These are phyloP conservation scores for Nothura maculosa DNA, from an alignment of 2,797 vertebrate species.

Conservation along the genomic window DNA sequence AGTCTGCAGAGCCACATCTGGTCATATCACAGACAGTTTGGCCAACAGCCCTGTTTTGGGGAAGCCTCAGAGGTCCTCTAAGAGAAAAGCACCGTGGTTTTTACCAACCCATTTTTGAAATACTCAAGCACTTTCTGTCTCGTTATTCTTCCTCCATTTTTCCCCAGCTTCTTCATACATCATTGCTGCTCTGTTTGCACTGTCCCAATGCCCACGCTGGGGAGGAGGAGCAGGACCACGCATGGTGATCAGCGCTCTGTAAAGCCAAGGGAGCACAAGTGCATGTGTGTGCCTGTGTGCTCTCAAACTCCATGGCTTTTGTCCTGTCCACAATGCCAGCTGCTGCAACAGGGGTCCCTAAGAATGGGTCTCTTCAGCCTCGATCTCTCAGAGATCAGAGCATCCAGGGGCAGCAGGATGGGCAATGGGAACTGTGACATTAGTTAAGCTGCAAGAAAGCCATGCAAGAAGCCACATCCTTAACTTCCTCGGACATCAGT, in stretches of 20 bases:
- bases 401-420: not conserved
- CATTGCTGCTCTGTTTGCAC: not conserved
- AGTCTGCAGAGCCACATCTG: not conserved
- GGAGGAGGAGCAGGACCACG: not conserved
- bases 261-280: not conserved
- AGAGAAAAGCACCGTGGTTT: not conserved
- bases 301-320: fast-evolving
- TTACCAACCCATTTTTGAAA: not conserved
- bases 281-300: not conserved
- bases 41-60: not conserved
- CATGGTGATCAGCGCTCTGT: not conserved
- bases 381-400: not conserved
- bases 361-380: fast-evolving
- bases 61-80: not conserved
- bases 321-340: not conserved
- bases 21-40: not conserved
- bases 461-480: not conserved
- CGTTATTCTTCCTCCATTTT: not conserved
- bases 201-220: not conserved
- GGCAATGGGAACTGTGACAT: not conserved
- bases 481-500: fast-evolving
- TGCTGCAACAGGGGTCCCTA: not conserved
- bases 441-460: not conserved
- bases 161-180: not conserved
- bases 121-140: not conserved